Conservation (phyloP, 2,113 vertebrate species). For the Panthera tigris region DNA sequence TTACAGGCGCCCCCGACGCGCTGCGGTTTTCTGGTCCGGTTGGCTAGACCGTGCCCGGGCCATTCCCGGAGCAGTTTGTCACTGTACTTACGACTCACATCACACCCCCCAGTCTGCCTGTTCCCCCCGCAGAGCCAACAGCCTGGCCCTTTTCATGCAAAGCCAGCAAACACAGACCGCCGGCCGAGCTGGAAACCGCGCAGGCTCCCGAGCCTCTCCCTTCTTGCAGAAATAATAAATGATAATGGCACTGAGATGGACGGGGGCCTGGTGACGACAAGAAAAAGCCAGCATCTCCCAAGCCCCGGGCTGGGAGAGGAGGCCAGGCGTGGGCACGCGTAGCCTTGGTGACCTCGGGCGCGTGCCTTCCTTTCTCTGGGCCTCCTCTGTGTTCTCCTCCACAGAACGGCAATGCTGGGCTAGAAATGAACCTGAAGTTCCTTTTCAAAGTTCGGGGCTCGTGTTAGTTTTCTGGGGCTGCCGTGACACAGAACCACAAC, state of each 20-base stretch:
- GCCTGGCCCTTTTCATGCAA: background rate
- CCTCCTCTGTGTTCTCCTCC: background rate
- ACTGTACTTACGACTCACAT: background rate
- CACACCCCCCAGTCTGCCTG: background rate
- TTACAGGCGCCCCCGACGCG: accelerated
- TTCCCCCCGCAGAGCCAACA: background rate
- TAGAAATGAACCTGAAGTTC: background rate
- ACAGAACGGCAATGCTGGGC: background rate
- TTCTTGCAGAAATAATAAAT: background rate
- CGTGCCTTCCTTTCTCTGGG: background rate
- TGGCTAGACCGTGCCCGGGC: accelerated
- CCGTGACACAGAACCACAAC: background rate
- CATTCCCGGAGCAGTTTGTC: background rate
- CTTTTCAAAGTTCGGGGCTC: background rate
- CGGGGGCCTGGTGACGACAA: background rate
- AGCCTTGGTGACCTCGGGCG: background rate
- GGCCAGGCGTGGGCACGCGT: background rate
- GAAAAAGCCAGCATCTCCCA: background rate
- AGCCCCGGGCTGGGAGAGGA: too few relatives aligned
- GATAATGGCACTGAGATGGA: background rate
- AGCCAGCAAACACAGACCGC: conserved; percentile 18
- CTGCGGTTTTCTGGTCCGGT: background rate
- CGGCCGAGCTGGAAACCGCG: background rate
- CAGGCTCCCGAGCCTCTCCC: background rate
- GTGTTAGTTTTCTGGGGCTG: background rate